These are phyloP conservation scores for Cliona cf. orientalis DNA, from an alignment of 37 sponge, comb jelly and placozoan species.

Conservation along the genomic window DNA sequence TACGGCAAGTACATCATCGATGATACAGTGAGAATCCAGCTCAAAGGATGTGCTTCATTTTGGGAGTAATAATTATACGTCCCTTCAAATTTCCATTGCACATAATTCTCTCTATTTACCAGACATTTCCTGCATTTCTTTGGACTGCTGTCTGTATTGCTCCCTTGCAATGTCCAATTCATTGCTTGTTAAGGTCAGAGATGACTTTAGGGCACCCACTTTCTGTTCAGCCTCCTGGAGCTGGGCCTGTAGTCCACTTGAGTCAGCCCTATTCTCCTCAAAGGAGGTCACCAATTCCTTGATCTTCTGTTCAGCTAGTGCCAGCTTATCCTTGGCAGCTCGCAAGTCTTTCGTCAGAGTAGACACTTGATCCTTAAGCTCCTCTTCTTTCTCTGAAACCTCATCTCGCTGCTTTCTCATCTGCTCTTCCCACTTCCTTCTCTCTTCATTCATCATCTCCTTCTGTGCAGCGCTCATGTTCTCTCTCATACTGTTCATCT, in stretches of 20 bases:
- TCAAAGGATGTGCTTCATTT: too few relatives aligned
- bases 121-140: constrained; percentile 54
- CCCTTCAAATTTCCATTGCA: neutral
- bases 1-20: too few relatives aligned
- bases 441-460: neutral
- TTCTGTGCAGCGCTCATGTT: neutral
- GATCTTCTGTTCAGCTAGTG: constrained; percentile 58
- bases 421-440: constrained; percentile 32
- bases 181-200: constrained; percentile 3
- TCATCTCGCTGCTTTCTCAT: neutral
- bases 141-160: constrained; percentile 53
- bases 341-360: constrained; percentile 53
- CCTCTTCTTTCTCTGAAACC: constrained; percentile 19
- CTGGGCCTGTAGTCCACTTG: constrained; percentile 2
- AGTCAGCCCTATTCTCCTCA: constrained; percentile 24
- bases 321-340: constrained; percentile 54
- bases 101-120: constrained; percentile 35
- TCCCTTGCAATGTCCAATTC: constrained; percentile 44
- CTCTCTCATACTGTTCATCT: constrained; percentile 25
- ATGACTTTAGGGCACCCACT: neutral
- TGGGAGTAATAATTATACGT: too few relatives aligned
- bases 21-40: neutral
- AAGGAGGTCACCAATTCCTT: constrained; percentile 23
- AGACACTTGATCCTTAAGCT: constrained; percentile 50
- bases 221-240: constrained; percentile 29